Conservation (phyloP, 2,113 vertebrate genomes). For the Panthera leo region DNA sequence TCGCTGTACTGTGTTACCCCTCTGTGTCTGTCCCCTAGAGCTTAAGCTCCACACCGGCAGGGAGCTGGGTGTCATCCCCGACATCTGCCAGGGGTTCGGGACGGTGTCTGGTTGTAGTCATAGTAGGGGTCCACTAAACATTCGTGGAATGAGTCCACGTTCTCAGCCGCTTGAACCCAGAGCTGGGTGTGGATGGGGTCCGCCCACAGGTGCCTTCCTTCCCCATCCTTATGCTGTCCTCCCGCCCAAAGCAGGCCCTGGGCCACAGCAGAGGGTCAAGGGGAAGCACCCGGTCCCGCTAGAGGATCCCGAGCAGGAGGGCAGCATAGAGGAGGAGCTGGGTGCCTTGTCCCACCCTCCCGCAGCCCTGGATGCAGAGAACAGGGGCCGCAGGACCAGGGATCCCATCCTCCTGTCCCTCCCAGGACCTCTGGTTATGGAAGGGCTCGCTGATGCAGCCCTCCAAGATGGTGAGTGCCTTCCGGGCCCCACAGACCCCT, state of each 20-base stretch:
- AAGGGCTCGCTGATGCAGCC: constrained; percentile 82
- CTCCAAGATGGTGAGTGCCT: constrained; percentile 83
- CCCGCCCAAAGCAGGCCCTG: neutral
- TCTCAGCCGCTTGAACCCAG: neutral
- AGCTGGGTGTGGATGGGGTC: neutral
- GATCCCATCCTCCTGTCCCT: constrained; percentile 29
- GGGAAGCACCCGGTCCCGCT: neutral
- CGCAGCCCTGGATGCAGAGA: fast-evolving
- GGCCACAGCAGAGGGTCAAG: neutral
- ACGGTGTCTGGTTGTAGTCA: neutral
- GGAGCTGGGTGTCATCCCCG: neutral
- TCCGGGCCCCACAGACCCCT: neutral
- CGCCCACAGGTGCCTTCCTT: fast-evolving
- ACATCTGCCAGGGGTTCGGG: neutral
- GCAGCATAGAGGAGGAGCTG: constrained; percentile 11
- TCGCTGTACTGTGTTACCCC: neutral
- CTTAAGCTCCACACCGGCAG: neutral
- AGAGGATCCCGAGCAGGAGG: constrained; percentile 43
- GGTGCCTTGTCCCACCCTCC: neutral
- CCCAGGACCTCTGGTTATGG: neutral
- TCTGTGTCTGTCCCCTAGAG: neutral
- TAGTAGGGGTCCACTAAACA: neutral
- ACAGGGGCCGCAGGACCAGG: neutral
- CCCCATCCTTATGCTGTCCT: neutral
- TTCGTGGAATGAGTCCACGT: neutral